Evolutionary conservation across 2,113 vertebrate species (phyloP).

Genomic region (Gymnorhina tibicen): DNA sequence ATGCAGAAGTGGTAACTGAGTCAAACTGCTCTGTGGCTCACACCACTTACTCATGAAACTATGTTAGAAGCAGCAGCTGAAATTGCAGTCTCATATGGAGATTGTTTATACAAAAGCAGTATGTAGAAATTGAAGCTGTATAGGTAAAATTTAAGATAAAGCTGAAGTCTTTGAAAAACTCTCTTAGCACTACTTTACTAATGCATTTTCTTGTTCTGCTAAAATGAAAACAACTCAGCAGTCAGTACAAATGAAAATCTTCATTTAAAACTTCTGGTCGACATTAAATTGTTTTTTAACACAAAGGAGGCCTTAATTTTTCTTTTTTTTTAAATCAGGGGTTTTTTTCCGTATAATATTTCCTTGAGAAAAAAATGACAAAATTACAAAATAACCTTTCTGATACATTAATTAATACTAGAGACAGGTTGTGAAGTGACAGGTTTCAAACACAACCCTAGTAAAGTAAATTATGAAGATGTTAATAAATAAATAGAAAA

Average conservation of each 20-base stretch:
- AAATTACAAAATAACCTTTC: not conserved
- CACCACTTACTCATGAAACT: not conserved
- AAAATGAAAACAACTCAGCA: not conserved
- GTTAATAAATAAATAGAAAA: not conserved
- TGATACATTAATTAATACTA: not conserved
- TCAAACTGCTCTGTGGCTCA: not conserved
- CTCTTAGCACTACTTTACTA: not conserved
- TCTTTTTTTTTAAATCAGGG: not conserved
- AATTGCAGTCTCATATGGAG: not conserved
- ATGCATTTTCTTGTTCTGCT: not conserved
- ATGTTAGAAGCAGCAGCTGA: not conserved
- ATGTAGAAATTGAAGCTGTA: not conserved
- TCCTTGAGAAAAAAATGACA: not conserved
- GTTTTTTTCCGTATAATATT: not conserved
- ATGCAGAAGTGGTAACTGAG: not conserved
- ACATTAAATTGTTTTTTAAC: not conserved
- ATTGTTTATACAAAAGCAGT: not conserved
- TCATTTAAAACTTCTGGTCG: not conserved
- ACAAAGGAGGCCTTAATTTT: not conserved
- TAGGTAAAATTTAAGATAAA: not conserved
- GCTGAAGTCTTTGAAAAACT: not conserved
- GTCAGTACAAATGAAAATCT: not conserved
- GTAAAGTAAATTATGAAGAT: not conserved
- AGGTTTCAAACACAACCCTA: not conserved
- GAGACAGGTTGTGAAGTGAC: not conserved